Base-by-base conservation (phyloP, 2,797 vertebrate species). In the Geotrypetes seraphini region DNA sequence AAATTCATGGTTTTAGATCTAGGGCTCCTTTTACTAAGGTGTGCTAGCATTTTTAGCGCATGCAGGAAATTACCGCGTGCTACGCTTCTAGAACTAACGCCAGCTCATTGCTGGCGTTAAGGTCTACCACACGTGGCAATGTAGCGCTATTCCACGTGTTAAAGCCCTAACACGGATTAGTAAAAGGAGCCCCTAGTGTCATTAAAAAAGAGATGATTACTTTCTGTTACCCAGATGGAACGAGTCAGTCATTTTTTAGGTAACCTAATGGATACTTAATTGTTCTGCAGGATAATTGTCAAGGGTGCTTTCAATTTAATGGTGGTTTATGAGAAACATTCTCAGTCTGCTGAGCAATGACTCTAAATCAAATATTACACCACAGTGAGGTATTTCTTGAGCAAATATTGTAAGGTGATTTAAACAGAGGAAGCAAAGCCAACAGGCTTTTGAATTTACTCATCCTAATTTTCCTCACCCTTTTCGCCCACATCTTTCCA, bases 241-340 rank as follows among this genome's bases (percentile, higher is more conserved):
- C 25, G 25, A 5, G 12, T 21, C 12, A 20, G 0, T 44, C 32
- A 36, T 0, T 19, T 43, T 58, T 60, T 43, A 50, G 22, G 25
- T 62, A 27, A 55, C 39, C 48, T 39, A 44, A 36, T 47, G 51
- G 34, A 18, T 24, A 27, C 40, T 36, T 50, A 35, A 41, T 54
- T 43, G 30, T 22, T 14, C 21, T 15, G 12, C 13, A n/a, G n/a
- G n/a, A 3, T 35, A 12, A 47, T 44, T 54, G 37, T 36, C 33
- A 40, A 17, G 38, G 12, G 4, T 45, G 14, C 10, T 43, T 45
- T 12, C 13, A 16, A 32, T 24, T 8, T 4, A 35, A 23, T 8
- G 33, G 13, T 22, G 3, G 12, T 40, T 40, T 12, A 14, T 12
- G 39, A 24, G 36, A 37, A 42, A 7, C 36, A 19, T 13, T 47